These are phyloP conservation scores for Nyctibius grandis DNA, from an alignment of 2,797 vertebrate species.

Conservation along the genomic window DNA sequence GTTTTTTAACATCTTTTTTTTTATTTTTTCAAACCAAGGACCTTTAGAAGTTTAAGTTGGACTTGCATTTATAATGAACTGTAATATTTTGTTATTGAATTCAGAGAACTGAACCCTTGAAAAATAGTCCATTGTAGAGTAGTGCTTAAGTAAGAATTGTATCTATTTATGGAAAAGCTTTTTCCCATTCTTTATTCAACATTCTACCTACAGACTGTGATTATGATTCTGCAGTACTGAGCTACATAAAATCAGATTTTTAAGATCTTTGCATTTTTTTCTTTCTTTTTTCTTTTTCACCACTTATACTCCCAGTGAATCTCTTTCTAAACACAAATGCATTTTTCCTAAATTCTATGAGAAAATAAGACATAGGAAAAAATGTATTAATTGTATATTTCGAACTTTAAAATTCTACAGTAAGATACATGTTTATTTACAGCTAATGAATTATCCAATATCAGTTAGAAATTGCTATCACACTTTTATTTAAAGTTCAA, in stretches of 20 bases:
- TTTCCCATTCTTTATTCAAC: background rate
- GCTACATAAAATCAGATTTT: too few relatives aligned
- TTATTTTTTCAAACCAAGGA: background rate
- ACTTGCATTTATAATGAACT: background rate
- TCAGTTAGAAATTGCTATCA: background rate
- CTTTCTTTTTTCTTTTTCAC: background rate
- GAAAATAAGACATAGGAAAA: background rate
- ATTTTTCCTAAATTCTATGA: background rate
- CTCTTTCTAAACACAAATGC: background rate
- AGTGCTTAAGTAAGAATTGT: background rate
- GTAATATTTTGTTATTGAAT: background rate
- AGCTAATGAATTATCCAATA: background rate
- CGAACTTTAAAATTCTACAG: background rate
- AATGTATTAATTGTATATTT: background rate
- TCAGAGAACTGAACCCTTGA: background rate
- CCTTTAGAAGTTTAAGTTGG: background rate
- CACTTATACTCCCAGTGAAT: background rate
- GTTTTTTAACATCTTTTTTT: background rate
- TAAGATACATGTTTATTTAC: background rate
- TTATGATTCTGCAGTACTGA: background rate
- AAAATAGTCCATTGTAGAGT: background rate
- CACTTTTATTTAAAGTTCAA: background rate
- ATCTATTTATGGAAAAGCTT: background rate
- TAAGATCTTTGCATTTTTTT: background rate
- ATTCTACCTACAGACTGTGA: background rate